Evolutionary conservation across 2,113 vertebrate species (phyloP), one percentile per base, ranked within the genome.

Genomic region (Ictalurus furcatus): DNA sequence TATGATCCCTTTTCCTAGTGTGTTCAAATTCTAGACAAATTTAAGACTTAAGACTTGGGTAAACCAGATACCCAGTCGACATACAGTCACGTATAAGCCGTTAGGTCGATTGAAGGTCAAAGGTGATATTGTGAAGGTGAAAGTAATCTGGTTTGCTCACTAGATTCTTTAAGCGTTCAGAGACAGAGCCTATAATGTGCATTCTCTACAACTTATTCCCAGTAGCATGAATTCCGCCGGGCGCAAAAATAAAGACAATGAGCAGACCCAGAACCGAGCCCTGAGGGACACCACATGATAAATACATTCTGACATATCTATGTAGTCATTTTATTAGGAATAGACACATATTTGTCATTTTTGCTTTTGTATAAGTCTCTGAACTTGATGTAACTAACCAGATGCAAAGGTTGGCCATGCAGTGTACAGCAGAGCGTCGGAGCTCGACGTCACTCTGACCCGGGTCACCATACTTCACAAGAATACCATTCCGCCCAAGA

Each of bases 331-430:
- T 63, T 63, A 25, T 63, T 21, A 21, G 58, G 58, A 65, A 65
- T 13, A 30, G 7, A n/a, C 9, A 40, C 17, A 89, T 40, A 80
- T 73, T 76, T 44, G 23, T 73, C 5, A 13, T 13, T 19, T 71
- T 28, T 85, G 9, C 28, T 30, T 17, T 37, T 7, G 69, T 34
- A 34, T 73, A 37, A 16, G 89, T 48, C 17, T 83, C 83, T 30
- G 85, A 34, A 63, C 37, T 37, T 86, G 7, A 87, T 28, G 34
- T 76, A 59, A 63, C 89, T 89, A 93, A 99, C 98, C 98, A 95
- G 92, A 99, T 96, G 71, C 97, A 99, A 25, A 99, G 93, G 92
- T 98, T 99, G 23, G 97, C 97, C 97, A 99, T 96, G 93, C 97
- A 95, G 80, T 96, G 97, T 0, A 99, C 94, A 1, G 98, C 96